Base-by-base conservation (phyloP, 1,140 invertebrate species). In the Uloborus diversus region DNA sequence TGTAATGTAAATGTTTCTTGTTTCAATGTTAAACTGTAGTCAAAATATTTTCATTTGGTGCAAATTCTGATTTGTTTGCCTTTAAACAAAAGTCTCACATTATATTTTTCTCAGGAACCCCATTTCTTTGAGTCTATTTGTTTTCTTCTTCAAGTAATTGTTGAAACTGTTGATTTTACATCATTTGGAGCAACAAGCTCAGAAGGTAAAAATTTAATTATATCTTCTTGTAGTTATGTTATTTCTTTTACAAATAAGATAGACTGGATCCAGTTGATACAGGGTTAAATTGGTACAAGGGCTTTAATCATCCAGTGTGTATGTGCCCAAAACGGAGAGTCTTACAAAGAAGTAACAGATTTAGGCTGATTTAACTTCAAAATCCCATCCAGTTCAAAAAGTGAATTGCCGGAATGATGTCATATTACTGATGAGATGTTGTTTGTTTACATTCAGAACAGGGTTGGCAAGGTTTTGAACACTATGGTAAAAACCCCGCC, bases 61-160 rank as follows among this genome's bases (percentile, higher is more conserved):
- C 7, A 17, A 42, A 42, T 9, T 9, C 7, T 42, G 17, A 9
- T 42, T 42, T 9, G 37, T 17, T 9, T 42, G 37, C 7, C 37
- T 42, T 42, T 42, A 7, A 42, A 42, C 9, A 23, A 4, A 53
- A 11, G 4, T 53, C 5, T 11, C 14, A 65, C 5, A 27, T 37
- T 65, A 13, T 28, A 68, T 68, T 51, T 68, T 51, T 11, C 20
- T 68, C n/a, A 78, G 73, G 62, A 78, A 37, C 61, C 73, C 28
- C 61, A 78, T 20, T 57, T 49, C 20, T 78, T 65, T 66, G 73
- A 78, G 42, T 28, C 17, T 11, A 17, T 78, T 1, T 78, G 73
- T 17, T 66, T 37, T 2, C 20, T 65, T 30, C 51, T 78, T 20
- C 47, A 78, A 65, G 23, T 30, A 32, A 20, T 78, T 14, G 13